These are phyloP conservation scores for Styela clava DNA, from an alignment of 23 tunicate species.

Conservation along the genomic window DNA sequence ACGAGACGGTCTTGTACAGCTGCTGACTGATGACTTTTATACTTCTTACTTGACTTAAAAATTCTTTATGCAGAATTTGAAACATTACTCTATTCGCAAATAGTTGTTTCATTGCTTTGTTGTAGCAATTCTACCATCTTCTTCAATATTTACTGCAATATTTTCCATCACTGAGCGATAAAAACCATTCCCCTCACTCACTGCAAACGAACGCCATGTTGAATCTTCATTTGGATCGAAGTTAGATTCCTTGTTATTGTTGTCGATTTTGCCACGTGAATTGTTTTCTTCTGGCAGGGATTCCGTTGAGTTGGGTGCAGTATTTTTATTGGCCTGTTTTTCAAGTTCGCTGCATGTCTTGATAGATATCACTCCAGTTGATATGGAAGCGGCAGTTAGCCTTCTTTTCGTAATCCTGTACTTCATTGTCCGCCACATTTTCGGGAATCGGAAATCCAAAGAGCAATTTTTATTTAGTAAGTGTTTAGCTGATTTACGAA, in stretches of 20 bases:
- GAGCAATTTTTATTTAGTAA: background rate
- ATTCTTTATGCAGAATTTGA: too few species aligned
- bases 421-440: background rate
- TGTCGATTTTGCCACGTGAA: background rate
- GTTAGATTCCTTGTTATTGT: background rate
- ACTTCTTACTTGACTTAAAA: too few species aligned
- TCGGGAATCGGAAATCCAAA: background rate
- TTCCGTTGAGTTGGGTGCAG: background rate
- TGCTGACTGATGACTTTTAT: too few species aligned
- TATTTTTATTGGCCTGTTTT: background rate
- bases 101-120: background rate
- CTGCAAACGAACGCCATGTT: background rate
- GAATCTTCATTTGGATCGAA: background rate
- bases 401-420: background rate
- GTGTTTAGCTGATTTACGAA: conserved; percentile 9
- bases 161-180: background rate
- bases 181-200: background rate
- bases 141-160: background rate
- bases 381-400: background rate
- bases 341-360: background rate
- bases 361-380: background rate
- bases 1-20: too few species aligned
- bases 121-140: background rate
- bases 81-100: too few species aligned
- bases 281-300: background rate